Evolutionary conservation across 2,888 invertebrate species (phyloP), one percentile per base, ranked within the genome.

Genomic region (Hydropsyche betteni): DNA sequence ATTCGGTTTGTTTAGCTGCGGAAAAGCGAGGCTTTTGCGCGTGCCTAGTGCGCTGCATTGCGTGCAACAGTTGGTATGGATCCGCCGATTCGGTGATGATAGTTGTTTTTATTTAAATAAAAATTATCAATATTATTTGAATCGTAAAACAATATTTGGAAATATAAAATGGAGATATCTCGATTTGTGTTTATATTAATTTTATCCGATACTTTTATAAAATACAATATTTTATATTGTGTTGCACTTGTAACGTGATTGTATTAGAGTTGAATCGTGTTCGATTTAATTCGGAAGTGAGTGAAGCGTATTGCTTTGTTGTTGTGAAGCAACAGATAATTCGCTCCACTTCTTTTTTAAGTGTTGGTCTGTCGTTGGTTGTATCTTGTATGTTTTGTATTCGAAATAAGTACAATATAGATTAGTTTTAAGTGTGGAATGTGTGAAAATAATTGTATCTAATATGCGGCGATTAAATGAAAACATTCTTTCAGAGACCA

Each of bases 61-160:
- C 36, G 64, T 64, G 64, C 64, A 64, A 64, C 64, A 64, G 64
- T 64, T 64, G 64, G 64, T 58, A 58, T 58, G 16, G 24, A 58
- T 58, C 58, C 16, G 16, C 14, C 24, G 5, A 16, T 24, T 16
- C 24, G 58, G 8, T 24, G 5, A 53, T 4, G 4, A 24, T 58
- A 16, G 55, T 16, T n/a, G 2, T 16, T 58, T 58, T 24, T 7
- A 3, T 53, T 6, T 53, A 10, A 8, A 51, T 2, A 51, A 51
- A 12, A 0, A 10, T 51, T 10, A 10, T 51, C 2, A 51, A 10
- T 51, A 51, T 10, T 51, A 51, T 51, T 8, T 2, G 2, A 2
- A 51, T 51, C 2, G 1, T 12, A 51, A 10, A 51, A 51, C 51
- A 2, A 10, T 12, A 51, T 10, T 1, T 51, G 2, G 2, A 53